phyloP scores from a whole-genome alignment of 2,113 vertebrate genomes.

The Arvicanthis niloticus region DNA sequence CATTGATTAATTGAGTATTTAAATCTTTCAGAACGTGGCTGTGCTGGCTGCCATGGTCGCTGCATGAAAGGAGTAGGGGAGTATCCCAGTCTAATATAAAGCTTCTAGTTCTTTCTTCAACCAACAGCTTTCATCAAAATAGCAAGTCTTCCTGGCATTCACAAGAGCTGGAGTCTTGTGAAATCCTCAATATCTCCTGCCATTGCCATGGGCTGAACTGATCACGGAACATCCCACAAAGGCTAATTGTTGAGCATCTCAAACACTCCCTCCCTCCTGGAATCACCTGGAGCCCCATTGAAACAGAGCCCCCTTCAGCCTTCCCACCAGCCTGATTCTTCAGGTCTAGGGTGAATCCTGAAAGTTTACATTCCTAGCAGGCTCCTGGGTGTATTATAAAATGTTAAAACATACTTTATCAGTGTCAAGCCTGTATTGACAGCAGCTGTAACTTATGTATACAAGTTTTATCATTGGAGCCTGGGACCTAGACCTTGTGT shows the following conservation, averaged over 20 bases:
- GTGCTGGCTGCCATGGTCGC: conserved; percentile 65
- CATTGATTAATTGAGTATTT: conserved; percentile 92
- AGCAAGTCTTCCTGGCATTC: background rate
- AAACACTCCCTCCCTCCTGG: background rate
- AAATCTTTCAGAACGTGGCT: conserved; percentile 84
- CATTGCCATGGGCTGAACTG: background rate
- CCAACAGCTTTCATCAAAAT: background rate
- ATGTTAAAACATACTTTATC: background rate
- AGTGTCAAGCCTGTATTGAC: background rate
- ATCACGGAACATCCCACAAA: background rate
- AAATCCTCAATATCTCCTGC: background rate
- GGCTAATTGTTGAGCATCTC: background rate
- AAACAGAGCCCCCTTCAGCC: background rate
- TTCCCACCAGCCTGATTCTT: background rate
- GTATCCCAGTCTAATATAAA: background rate
- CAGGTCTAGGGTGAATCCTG: background rate
- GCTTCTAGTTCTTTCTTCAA: background rate
- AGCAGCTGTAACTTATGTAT: background rate
- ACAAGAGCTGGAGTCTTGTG: background rate
- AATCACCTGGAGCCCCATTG: background rate
- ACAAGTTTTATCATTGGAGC: fast-evolving
- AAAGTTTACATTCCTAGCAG: background rate
- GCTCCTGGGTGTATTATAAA: background rate
- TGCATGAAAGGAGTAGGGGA: background rate
- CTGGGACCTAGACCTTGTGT: fast-evolving